phyloP scores from a whole-genome alignment of 2,113 vertebrate genomes.

The Ammospiza caudacuta region DNA sequence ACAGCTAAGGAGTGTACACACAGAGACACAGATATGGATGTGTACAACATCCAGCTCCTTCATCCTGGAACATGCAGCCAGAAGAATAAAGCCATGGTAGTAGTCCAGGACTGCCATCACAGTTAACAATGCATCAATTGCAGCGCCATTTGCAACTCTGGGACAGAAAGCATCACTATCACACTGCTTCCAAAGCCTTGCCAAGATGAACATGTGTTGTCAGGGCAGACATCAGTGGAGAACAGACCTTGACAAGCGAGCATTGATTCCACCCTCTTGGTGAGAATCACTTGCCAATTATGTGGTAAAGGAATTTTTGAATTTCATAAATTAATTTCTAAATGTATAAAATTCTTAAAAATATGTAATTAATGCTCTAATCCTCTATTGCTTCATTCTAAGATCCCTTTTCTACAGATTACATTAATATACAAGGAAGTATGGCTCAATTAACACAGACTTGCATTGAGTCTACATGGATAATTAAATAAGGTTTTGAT shows the following conservation, averaged over 20 bases:
- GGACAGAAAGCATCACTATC: slow-evolving; percentile 10
- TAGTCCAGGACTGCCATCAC: neutral
- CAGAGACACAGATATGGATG: neutral
- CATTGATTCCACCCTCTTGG: slow-evolving; percentile 31
- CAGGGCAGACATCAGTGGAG: slow-evolving; percentile 44
- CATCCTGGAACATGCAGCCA: slow-evolving; percentile 47
- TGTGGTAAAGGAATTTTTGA: slow-evolving; percentile 38
- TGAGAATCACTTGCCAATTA: slow-evolving; percentile 54
- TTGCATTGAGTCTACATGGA: neutral
- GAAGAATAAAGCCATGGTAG: slow-evolving; percentile 58
- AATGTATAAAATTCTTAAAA: neutral
- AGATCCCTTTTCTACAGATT: neutral
- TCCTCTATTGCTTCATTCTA: neutral
- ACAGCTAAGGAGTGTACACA: slow-evolving; percentile 28
- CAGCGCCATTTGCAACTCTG: slow-evolving; percentile 16
- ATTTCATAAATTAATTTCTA: slow-evolving; percentile 26
- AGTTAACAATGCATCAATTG: slow-evolving; percentile 49
- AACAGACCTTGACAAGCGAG: slow-evolving; percentile 53
- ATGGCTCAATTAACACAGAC: neutral
- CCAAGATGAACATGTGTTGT: slow-evolving; percentile 65
- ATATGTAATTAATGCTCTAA: neutral
- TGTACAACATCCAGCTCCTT: slow-evolving; percentile 39
- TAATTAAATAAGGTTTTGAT: neutral
- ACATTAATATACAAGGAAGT: neutral
- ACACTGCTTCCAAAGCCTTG: slow-evolving; percentile 9